Evolutionary conservation across 1,140 invertebrate species (phyloP), one percentile per base, ranked within the genome.

Genomic region (Alviniconcha marisindica): DNA sequence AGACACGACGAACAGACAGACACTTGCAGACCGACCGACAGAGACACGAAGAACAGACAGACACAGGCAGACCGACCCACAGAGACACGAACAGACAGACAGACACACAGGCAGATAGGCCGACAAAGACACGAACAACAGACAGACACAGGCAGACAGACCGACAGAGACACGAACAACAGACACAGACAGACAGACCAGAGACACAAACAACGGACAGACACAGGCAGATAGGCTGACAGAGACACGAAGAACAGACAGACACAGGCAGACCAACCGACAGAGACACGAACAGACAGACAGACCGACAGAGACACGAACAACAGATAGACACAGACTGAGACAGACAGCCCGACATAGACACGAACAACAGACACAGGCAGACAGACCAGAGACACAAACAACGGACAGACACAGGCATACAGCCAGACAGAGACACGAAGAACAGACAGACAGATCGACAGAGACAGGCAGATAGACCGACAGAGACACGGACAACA

Each of bases 211-310:
- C 48, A 56, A 12, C 1, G 54, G 4, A 78, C n/a, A 28, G 18
- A 33, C 21, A 54, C 15, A 56, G 51, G 48, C 18, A 66, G 54
- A 80, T 18, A 80, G 56, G 36, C 31, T 63, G 51, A 80, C 51
- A 80, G 54, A 78, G 40, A 78, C 21, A 78, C n/a, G 51, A 51
- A n/a, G n/a, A n/a, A 66, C 33, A 80, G 56, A 80, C 51, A 80
- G 54, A 80, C 15, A 66, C n/a, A n/a, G n/a, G n/a, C n/a, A n/a
- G n/a, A n/a, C n/a, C n/a, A 33, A 63, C 3, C n/a, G n/a, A 63
- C 36, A 80, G 0, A 60, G 54, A n/a, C n/a, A n/a, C n/a, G n/a
- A n/a, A 66, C 31, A 63, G 77, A 80, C n/a, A n/a, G n/a, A n/a
- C n/a, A n/a, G n/a, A n/a, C n/a, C n/a, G n/a, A n/a, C n/a, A n/a